These are phyloP conservation scores for Tenebrosternarchus preto DNA, from an alignment of 2,113 vertebrate genomes.

Conservation along the genomic window DNA sequence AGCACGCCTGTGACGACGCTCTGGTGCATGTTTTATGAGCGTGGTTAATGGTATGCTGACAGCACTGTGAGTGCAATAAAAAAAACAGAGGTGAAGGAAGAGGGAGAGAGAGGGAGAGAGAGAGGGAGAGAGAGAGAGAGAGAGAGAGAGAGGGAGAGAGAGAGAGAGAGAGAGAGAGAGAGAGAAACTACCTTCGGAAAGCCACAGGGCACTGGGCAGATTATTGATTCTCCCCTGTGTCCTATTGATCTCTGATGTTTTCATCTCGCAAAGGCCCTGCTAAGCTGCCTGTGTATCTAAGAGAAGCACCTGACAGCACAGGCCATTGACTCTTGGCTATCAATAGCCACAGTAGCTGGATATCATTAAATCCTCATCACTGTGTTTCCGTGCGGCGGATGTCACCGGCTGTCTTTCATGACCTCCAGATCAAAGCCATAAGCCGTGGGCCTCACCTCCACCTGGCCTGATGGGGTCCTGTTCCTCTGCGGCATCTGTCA, in stretches of 20 bases:
- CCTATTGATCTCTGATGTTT: slow-evolving; percentile 82
- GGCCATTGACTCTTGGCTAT: slow-evolving; percentile 75
- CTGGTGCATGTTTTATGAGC: slow-evolving; percentile 70
- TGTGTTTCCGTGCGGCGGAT: slow-evolving; percentile 69
- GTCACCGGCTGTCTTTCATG: slow-evolving; percentile 65
- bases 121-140: neutral
- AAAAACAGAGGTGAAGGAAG: neutral
- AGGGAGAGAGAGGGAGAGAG: slow-evolving; percentile 3
- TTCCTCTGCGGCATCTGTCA: slow-evolving; percentile 28
- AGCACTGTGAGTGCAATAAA: slow-evolving; percentile 27
- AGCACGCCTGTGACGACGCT: slow-evolving; percentile 71
- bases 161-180: slow-evolving; percentile 15
- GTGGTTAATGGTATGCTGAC: slow-evolving; percentile 63
- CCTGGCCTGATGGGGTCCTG: slow-evolving; percentile 30
- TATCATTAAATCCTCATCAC: slow-evolving; percentile 82
- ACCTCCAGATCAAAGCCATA: slow-evolving; percentile 71
- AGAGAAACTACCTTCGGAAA: slow-evolving; percentile 54
- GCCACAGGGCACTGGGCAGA: slow-evolving; percentile 67
- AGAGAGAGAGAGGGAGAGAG: neutral
- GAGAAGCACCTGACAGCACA: slow-evolving; percentile 73
- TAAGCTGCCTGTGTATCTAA: slow-evolving; percentile 80
- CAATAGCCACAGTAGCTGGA: slow-evolving; percentile 77
- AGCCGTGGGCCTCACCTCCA: slow-evolving; percentile 26
- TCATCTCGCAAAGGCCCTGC: slow-evolving; percentile 76
- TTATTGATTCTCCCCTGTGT: slow-evolving; percentile 81